Base-by-base conservation (phyloP, 2,797 vertebrate species). In the Pangasius larnaudii region DNA sequence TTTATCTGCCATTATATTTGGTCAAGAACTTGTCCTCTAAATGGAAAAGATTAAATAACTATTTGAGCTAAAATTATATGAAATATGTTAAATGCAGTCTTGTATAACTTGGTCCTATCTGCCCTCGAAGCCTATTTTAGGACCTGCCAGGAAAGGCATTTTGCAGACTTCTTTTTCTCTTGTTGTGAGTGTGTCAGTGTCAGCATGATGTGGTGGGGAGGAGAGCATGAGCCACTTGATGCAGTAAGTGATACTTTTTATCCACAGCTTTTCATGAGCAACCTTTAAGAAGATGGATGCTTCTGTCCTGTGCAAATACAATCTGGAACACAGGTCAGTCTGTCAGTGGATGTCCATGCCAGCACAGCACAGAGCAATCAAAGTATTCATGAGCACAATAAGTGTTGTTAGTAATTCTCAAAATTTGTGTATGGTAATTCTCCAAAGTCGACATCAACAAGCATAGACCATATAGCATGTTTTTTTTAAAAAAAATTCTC, bases 381-480 rank as follows among this genome's bases (percentile, higher is more conserved):
- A 53, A 53, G 33, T 84, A 67, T 87, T 87, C 65, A 80, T 63
- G 65, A 49, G 49, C 61, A 85, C 39, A 30, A 65, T 75, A 65
- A 69, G 27, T 33, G 24, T 24, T 30, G 53, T 19, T 61, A 19
- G 33, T 61, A 61, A 85, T 56, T 85, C 67, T 71, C 9, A 27
- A 72, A 85, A 85, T n/a, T 49, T 18, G 1, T 42, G 13, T 63
- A 79, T 58, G 71, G 36, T 86, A 83, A 86, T 69, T 89, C 71
- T 78, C 58, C 72, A 46, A 42, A 81, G 1, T 4, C 22, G 63
- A 71, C 53, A 69, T 87, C 86, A 88, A 89, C 86, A 86, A 69
- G 71, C 90, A 87, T 86, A 77, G 5, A 65, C 86, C 63, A 78
- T 89, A 84, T 33, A 58, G 67, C 77, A 85, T 56, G 19, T 63